Conservation (phyloP, 2,113 vertebrate genomes). For the Perca fluviatilis region DNA sequence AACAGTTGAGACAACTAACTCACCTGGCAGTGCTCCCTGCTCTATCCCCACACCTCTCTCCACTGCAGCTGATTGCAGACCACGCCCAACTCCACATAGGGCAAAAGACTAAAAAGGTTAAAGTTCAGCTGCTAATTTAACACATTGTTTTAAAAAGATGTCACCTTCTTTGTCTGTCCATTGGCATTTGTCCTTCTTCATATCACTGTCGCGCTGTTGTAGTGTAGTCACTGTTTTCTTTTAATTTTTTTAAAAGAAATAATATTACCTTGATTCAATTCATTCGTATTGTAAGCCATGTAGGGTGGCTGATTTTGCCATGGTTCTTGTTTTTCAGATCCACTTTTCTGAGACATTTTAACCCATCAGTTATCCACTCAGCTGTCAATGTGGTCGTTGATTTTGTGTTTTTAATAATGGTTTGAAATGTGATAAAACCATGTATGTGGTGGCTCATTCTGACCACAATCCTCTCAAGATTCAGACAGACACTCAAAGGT, state of each 20-base stretch:
- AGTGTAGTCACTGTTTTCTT: too few relatives aligned
- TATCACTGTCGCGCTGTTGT: too few relatives aligned
- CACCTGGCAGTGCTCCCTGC: too few relatives aligned
- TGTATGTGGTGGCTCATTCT: not conserved
- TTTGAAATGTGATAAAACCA: slow-evolving; percentile 20
- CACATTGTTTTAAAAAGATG: not conserved
- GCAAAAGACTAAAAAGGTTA: not conserved
- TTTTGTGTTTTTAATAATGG: not conserved
- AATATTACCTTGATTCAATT: slow-evolving; percentile 23
- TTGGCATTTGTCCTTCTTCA: too few relatives aligned
- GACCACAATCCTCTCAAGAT: slow-evolving; percentile 3
- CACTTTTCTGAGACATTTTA: slow-evolving; percentile 24
- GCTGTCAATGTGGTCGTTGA: not conserved
- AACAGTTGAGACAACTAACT: too few relatives aligned
- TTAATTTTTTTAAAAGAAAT: not conserved
- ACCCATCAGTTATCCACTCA: slow-evolving; percentile 35
- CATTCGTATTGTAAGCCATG: not conserved
- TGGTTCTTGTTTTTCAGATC: not conserved
- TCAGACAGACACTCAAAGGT: not conserved
- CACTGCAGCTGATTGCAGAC: too few relatives aligned
- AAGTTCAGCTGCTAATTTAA: not conserved
- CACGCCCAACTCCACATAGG: too few relatives aligned
- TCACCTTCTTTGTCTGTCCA: too few relatives aligned
- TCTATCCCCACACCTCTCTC: too few relatives aligned
- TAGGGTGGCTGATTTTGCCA: not conserved